phyloP scores from a whole-genome alignment of 2,888 invertebrate species.

The Latrodectus hesperus region DNA sequence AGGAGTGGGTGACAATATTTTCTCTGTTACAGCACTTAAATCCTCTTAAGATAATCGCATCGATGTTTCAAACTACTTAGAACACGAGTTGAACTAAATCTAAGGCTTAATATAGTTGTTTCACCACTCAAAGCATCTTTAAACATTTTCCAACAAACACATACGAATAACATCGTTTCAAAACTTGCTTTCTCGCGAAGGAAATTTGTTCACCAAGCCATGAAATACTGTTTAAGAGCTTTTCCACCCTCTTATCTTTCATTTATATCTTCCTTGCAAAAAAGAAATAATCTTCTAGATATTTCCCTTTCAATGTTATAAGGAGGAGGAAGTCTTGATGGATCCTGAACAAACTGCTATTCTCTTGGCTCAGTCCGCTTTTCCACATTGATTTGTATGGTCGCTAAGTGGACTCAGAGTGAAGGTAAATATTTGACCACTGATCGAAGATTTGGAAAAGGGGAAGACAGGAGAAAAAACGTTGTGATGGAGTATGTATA shows the following conservation, averaged over 20 bases:
- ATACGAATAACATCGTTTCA: background rate
- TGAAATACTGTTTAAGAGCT: constrained; percentile 33
- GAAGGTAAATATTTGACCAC: constrained; percentile 63
- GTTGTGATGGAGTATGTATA: constrained; percentile 11
- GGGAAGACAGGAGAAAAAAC: constrained; percentile 1
- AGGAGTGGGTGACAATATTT: too few species aligned
- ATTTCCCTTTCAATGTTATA: constrained; percentile 29
- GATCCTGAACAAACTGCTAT: constrained; percentile 20
- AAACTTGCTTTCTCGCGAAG: background rate
- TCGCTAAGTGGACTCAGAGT: constrained; percentile 39
- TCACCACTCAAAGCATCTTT: background rate
- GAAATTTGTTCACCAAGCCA: constrained; percentile 38
- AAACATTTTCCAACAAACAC: background rate
- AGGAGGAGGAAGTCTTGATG: constrained; percentile 19
- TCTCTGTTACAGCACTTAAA: too few species aligned
- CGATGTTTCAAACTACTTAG: background rate
- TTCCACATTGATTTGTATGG: constrained; percentile 12
- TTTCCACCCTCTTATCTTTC: constrained; percentile 19
- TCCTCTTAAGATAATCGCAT: too few species aligned
- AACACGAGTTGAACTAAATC: background rate
- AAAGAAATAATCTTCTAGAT: constrained; percentile 40
- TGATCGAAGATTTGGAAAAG: constrained; percentile 13
- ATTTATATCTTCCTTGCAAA: constrained; percentile 14
- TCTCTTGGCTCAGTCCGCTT: constrained; percentile 8
- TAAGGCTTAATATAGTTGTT: background rate